Evolutionary conservation across 64 coral and sea anemone species (phyloP).

Genomic region (Porites australiensis): DNA sequence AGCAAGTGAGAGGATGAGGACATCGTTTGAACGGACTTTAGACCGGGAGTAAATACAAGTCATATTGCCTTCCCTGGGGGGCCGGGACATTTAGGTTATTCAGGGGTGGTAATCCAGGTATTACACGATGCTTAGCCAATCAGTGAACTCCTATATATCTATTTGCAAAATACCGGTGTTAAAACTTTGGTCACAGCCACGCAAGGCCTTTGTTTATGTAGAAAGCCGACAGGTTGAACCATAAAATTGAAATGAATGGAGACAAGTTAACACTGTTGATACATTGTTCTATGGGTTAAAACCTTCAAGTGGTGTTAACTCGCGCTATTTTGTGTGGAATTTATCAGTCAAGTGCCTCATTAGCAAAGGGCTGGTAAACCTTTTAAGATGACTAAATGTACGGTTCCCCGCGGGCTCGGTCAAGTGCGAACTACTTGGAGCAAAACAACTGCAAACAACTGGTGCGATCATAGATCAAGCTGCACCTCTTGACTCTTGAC

Average conservation of each 20-base stretch:
- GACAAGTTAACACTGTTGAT: neutral
- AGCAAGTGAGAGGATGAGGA: neutral
- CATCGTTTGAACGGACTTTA: neutral
- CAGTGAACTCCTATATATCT: neutral
- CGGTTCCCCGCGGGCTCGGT: neutral
- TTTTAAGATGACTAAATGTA: neutral
- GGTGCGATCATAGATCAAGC: slow-evolving; percentile 48
- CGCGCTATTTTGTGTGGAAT: neutral
- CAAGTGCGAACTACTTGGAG: neutral
- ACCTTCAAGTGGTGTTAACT: neutral
- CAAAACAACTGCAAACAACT: slow-evolving; percentile 21
- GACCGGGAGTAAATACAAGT: neutral
- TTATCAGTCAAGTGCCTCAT: neutral
- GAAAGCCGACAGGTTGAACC: neutral
- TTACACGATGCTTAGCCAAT: neutral
- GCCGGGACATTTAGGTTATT: neutral
- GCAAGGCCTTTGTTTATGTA: neutral
- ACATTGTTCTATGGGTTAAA: neutral
- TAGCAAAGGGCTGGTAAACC: neutral
- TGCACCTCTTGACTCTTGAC: slow-evolving; percentile 10
- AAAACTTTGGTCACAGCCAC: neutral
- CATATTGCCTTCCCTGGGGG: neutral
- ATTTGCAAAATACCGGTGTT: slow-evolving; percentile 6
- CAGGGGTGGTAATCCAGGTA: slow-evolving; percentile 21
- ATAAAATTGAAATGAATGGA: neutral